A percentile compares a stretch with the other conserved stretches of the same genome.
Evolutionary conservation across 2,797 vertebrate species (phyloP).

Genomic region (Arrhamphus sclerolepis): DNA sequence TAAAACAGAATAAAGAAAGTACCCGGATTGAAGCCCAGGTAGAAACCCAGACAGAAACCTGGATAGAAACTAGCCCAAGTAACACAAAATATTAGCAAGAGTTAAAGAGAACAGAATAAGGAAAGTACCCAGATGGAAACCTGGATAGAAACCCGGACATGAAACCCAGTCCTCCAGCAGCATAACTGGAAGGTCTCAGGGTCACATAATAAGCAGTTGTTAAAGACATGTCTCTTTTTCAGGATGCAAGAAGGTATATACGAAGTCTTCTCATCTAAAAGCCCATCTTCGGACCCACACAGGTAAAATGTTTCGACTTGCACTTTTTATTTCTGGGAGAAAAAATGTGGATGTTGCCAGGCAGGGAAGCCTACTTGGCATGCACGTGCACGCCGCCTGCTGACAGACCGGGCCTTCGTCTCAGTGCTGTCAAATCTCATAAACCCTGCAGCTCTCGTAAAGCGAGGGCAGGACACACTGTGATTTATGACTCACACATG

Average conservation of each 20-base stretch:
- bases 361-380: constrained; percentile 71
- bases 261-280: constrained; percentile 98
- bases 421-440: constrained; percentile 64
- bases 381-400: constrained; percentile 56
- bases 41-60: too few species aligned
- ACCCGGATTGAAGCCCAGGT: too few species aligned
- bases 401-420: constrained; percentile 63
- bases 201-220: too few species aligned
- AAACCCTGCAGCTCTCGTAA: constrained; percentile 53
- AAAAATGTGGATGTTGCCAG: constrained; percentile 63
- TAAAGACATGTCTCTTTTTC: constrained; percentile 42
- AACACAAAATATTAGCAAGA: too few species aligned
- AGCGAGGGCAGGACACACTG: constrained; percentile 20
- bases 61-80: too few species aligned
- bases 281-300: constrained; percentile 97
- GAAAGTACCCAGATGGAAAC: too few species aligned
- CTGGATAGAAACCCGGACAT: too few species aligned
- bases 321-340: constrained; percentile 52
- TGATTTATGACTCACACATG: constrained; percentile 58
- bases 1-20: too few species aligned
- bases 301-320: constrained; percentile 83
- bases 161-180: too few species aligned
- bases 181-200: too few species aligned
- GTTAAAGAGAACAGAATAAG: too few species aligned
- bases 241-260: constrained; percentile 98